These are phyloP conservation scores for Gobius niger DNA, from an alignment of 2,113 vertebrate species.

Conservation along the genomic window DNA sequence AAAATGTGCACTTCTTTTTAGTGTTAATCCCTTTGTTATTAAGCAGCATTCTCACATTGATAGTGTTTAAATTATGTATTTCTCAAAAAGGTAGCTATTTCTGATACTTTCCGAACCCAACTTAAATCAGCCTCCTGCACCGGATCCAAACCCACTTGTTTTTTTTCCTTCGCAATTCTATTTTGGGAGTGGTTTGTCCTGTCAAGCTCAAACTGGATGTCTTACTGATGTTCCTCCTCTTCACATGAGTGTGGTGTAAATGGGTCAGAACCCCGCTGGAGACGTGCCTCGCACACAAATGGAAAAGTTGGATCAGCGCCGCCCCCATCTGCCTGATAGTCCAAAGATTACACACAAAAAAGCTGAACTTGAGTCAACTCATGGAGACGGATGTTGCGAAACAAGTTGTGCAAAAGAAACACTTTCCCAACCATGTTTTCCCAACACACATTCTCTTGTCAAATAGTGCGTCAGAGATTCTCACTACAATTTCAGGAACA, in stretches of 20 bases:
- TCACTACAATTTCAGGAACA: no score
- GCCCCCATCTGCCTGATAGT: constrained; percentile 35
- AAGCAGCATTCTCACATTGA: no score
- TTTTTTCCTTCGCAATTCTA: constrained; percentile 35
- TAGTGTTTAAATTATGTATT: no score
- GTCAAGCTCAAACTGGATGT: constrained; percentile 44
- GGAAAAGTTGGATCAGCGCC: constrained; percentile 35
- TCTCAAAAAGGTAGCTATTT: no score
- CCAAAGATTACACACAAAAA: constrained; percentile 40
- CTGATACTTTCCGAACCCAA: constrained; percentile 45
- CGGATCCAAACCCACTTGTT: constrained; percentile 45
- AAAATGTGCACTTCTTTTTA: no score
- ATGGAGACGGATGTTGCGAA: constrained; percentile 21
- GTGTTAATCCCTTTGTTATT: no score
- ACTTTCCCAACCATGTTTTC: constrained; percentile 29
- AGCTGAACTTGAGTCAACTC: constrained; percentile 15
- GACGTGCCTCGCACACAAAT: constrained; percentile 27
- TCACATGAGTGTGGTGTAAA: constrained; percentile 27
- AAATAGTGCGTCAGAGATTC: not conserved
- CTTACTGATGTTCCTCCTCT: constrained; percentile 46
- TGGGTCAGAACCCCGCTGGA: constrained; percentile 65
- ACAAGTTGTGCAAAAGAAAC: constrained; percentile 40
- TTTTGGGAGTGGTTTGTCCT: constrained; percentile 52
- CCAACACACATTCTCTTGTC: constrained; percentile 20
- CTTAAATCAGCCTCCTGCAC: constrained; percentile 42